phyloP scores from a whole-genome alignment of 1,140 invertebrate genomes.

The Drosophila erecta region DNA sequence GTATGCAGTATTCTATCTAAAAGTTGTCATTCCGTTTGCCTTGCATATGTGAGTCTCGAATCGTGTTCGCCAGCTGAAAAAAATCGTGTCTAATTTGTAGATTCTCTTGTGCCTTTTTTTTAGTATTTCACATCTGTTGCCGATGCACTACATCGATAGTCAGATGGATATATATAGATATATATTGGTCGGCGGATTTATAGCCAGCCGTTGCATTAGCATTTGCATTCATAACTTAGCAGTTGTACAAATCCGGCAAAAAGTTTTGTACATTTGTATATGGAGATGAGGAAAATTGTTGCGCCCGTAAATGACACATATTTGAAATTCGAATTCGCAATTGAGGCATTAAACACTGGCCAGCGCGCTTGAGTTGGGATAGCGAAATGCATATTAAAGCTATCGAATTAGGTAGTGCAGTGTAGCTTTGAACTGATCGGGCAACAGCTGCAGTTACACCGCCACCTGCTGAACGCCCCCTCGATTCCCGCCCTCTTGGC shows the following conservation, averaged over 20 bases:
- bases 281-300: slow-evolving; percentile 56
- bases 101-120: slow-evolving; percentile 40
- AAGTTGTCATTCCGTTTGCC: slow-evolving; percentile 51
- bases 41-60: slow-evolving; percentile 51
- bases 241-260: slow-evolving; percentile 52
- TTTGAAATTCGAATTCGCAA: slow-evolving; percentile 70
- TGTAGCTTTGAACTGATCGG: slow-evolving; percentile 50
- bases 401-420: slow-evolving; percentile 16
- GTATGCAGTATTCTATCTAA: slow-evolving; percentile 39
- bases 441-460: slow-evolving; percentile 40
- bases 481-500: slow-evolving; percentile 12
- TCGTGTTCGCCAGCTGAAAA: slow-evolving; percentile 67
- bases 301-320: slow-evolving; percentile 75
- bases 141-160: slow-evolving; percentile 80
- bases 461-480: slow-evolving; percentile 50
- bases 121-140: slow-evolving; percentile 34
- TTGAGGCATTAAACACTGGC: slow-evolving; percentile 45
- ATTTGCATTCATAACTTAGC: slow-evolving; percentile 80
- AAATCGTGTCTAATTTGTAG: slow-evolving; percentile 78
- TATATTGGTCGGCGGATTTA: slow-evolving; percentile 21
- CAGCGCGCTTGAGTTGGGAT: background rate
- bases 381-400: background rate
- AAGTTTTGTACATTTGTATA: slow-evolving; percentile 23
- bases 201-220: slow-evolving; percentile 56
- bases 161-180: slow-evolving; percentile 48